phyloP scores from a whole-genome alignment of 2,113 vertebrate species.

The Centropus unirufus region DNA sequence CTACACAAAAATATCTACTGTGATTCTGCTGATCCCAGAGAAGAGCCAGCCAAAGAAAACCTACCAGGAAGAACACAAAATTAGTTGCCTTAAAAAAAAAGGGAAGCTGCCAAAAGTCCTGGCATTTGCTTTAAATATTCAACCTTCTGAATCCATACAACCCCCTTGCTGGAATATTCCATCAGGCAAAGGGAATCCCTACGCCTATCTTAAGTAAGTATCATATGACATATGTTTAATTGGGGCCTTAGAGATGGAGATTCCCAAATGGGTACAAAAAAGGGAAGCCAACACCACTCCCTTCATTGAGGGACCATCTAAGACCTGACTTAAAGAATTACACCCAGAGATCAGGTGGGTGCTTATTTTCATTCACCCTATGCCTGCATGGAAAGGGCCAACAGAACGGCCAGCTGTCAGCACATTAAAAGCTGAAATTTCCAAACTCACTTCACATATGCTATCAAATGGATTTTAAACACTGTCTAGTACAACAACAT shows the following conservation, averaged over 20 bases:
- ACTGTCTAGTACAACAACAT: background rate
- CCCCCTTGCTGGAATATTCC: background rate
- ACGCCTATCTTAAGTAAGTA: background rate
- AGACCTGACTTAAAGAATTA: background rate
- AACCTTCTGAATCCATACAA: background rate
- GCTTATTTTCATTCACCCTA: background rate
- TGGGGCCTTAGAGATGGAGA: background rate
- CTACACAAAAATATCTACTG: background rate
- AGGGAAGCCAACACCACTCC: background rate
- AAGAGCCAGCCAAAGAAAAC: background rate
- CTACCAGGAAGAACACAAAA: background rate
- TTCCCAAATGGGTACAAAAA: background rate
- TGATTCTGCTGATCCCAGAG: background rate
- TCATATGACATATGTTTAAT: background rate
- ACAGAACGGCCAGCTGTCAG: background rate
- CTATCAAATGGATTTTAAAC: background rate
- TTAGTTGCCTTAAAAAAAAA: background rate
- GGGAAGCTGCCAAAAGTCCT: background rate
- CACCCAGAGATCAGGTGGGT: background rate
- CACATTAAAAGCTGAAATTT: background rate
- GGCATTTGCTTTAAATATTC: background rate
- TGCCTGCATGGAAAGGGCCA: background rate
- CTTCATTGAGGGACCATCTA: background rate
- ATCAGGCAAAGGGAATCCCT: background rate
- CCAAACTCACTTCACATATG: background rate